Percentiles rank a stretch among this genome's conserved stretches.
phyloP scores from a whole-genome alignment of 92 coral and sea anemone genomes.

The Zoanthus sociatus region DNA sequence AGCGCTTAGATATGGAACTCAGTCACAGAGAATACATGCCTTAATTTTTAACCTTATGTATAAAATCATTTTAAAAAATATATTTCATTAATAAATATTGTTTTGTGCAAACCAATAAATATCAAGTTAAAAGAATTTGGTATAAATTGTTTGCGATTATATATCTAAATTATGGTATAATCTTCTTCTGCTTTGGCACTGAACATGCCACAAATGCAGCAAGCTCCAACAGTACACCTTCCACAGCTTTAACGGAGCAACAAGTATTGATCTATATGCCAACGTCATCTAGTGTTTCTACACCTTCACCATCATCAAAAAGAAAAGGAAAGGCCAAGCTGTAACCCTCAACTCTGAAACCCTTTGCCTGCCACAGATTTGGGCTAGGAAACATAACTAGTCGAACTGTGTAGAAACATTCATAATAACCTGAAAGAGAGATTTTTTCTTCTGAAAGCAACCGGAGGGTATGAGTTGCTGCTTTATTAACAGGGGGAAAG shows the following conservation, averaged over 20 bases:
- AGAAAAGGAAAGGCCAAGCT: constrained; percentile 42
- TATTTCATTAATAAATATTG: too few relatives aligned
- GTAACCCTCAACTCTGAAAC: constrained; percentile 50
- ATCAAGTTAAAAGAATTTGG: neutral
- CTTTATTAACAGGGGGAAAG: constrained; percentile 56
- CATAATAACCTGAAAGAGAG: constrained; percentile 36
- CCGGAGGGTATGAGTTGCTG: constrained; percentile 63
- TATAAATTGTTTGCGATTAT: neutral
- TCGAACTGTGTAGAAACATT: constrained; percentile 40
- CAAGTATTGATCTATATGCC: too few relatives aligned
- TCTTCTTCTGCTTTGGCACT: neutral
- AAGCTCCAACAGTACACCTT: neutral
- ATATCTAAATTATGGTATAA: neutral
- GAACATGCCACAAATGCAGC: neutral
- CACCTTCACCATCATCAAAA: too few relatives aligned
- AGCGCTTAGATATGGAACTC: too few relatives aligned
- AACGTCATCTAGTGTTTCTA: too few relatives aligned
- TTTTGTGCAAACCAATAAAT: constrained; percentile 1
- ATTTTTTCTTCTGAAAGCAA: constrained; percentile 47
- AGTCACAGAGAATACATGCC: too few relatives aligned
- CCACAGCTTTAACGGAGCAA: neutral
- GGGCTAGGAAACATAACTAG: constrained; percentile 57
- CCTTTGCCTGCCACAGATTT: constrained; percentile 51
- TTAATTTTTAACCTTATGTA: too few relatives aligned
- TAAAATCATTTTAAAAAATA: too few relatives aligned